Evolutionary conservation across 2,888 invertebrate genomes (phyloP).

Genomic region (Notodonta dromedarius): DNA sequence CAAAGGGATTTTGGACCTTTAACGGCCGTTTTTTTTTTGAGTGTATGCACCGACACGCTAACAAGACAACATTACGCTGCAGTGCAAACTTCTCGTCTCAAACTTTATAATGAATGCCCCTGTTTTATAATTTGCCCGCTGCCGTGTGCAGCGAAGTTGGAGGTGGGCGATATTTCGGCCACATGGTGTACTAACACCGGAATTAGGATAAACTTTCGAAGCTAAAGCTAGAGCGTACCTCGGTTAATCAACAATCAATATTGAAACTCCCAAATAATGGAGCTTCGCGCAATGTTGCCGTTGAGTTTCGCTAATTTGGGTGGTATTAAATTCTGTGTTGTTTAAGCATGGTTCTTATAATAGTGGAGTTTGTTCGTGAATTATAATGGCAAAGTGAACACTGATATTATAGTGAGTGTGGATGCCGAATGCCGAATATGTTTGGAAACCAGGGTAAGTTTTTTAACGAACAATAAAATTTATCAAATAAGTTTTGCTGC

Average conservation of each 20-base stretch:
- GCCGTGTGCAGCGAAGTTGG: constrained; percentile 59
- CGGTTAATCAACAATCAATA: constrained; percentile 7
- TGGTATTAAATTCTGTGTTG: no score
- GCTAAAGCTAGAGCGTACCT: constrained; percentile 14
- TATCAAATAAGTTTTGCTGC: no score
- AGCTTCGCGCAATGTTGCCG: background rate
- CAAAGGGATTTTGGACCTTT: no score
- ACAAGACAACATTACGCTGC: constrained; percentile 66
- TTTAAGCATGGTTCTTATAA: no score
- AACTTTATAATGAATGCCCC: constrained; percentile 70
- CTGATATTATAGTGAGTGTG: no score
- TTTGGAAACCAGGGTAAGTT: no score
- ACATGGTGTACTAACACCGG: constrained; percentile 36
- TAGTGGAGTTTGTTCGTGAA: no score
- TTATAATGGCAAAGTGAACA: no score
- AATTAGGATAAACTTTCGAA: constrained; percentile 37
- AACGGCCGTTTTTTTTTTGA: no score
- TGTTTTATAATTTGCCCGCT: constrained; percentile 65
- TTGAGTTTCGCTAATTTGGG: no score
- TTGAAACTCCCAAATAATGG: background rate
- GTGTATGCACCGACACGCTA: constrained; percentile 68
- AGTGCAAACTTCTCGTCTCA: constrained; percentile 57
- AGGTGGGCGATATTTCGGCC: constrained; percentile 55
- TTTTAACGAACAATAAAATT: no score
- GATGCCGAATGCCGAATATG: no score